phyloP scores from a whole-genome alignment of 2,113 vertebrate genomes.

The Melanostigma gelatinosum region DNA sequence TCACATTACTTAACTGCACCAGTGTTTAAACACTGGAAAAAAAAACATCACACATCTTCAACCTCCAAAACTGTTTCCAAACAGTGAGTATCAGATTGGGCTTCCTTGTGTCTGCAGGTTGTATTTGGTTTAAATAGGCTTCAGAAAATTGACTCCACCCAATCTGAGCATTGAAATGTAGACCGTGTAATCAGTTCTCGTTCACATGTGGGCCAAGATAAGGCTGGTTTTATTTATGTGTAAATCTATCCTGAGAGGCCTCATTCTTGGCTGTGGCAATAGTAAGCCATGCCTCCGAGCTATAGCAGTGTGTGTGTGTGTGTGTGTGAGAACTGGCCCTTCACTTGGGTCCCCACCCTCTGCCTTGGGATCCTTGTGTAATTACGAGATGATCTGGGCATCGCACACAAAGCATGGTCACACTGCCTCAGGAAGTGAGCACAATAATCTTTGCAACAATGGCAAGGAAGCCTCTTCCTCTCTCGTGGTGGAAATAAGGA shows the following conservation, averaged over 20 bases:
- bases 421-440: conserved; percentile 73
- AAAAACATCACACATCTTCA: conserved; percentile 4
- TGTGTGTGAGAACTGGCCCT: conserved; percentile 68
- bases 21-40: not conserved
- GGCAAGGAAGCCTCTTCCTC: conserved; percentile 54
- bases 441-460: conserved; percentile 79
- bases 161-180: conserved; percentile 77
- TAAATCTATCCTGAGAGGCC: conserved; percentile 79
- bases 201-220: conserved; percentile 78
- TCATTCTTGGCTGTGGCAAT: conserved; percentile 72
- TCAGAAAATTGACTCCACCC: conserved; percentile 75
- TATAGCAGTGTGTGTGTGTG: conserved; percentile 37
- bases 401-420: conserved; percentile 74
- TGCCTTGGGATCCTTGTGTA: conserved; percentile 74
- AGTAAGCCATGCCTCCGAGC: conserved; percentile 75
- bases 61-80: conserved; percentile 13
- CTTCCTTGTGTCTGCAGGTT: conserved; percentile 61
- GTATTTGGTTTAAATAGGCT: conserved; percentile 74
- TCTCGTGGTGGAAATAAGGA: conserved; percentile 55
- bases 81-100: conserved; percentile 48
- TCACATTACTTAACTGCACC: not conserved
- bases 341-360: conserved; percentile 70
- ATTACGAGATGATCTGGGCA: conserved; percentile 78
- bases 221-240: conserved; percentile 79
- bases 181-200: conserved; percentile 77